A percentile compares a stretch with the other conserved stretches of the same genome.
phyloP scores from a whole-genome alignment of 2,797 vertebrate species.

The Oophaga sylvatica region DNA sequence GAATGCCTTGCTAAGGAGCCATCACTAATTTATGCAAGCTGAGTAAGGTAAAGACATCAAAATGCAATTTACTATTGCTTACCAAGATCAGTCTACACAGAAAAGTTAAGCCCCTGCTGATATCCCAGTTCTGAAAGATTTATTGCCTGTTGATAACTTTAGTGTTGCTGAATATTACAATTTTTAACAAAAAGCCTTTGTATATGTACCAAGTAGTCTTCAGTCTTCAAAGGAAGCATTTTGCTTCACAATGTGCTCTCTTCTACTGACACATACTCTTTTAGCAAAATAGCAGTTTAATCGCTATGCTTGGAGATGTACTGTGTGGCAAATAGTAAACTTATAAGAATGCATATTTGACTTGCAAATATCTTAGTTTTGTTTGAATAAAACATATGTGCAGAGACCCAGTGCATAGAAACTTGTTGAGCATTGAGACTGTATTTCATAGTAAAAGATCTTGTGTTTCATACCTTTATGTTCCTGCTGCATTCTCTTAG shows the following conservation, averaged over 20 bases:
- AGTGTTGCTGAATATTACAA: background rate
- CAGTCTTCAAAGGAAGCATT: no score
- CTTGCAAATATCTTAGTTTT: no score
- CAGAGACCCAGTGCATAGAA: no score
- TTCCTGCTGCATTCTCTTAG: no score
- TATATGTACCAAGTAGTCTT: no score
- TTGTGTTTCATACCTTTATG: no score
- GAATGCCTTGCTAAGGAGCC: background rate
- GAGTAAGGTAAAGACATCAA: conserved; percentile 4
- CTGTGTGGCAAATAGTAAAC: background rate
- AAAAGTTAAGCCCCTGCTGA: background rate
- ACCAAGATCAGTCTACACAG: background rate
- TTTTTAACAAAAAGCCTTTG: background rate
- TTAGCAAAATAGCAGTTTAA: background rate
- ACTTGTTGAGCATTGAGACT: no score
- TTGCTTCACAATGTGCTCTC: background rate
- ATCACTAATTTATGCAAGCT: background rate
- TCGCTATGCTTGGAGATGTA: background rate
- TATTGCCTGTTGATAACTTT: background rate
- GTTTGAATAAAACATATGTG: no score
- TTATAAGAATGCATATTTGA: background rate
- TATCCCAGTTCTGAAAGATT: background rate
- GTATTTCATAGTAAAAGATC: no score
- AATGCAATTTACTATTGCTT: background rate
- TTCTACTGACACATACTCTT: background rate